Conservation (phyloP, 2,888 invertebrate genomes). For the Serripes groenlandicus region DNA sequence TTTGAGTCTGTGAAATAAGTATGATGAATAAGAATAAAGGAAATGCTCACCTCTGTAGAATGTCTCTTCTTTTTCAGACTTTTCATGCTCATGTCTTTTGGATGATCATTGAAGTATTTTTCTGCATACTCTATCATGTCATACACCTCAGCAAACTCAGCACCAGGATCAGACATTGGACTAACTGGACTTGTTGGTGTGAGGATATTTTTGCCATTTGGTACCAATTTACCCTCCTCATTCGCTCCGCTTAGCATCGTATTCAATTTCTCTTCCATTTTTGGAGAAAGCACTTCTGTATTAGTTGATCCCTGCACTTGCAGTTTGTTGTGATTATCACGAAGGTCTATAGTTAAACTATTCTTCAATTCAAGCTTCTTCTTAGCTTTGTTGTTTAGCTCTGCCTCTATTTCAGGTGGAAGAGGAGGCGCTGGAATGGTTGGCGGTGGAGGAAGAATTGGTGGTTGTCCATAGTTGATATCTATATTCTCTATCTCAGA, state of each 20-base stretch:
- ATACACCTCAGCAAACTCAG: slow-evolving; percentile 87
- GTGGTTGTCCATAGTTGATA: slow-evolving; percentile 54
- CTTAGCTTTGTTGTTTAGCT: slow-evolving; percentile 48
- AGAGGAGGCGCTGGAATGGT: slow-evolving; percentile 70
- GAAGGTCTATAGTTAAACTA: slow-evolving; percentile 58
- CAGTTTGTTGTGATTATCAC: slow-evolving; percentile 61
- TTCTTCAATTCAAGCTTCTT: slow-evolving; percentile 54
- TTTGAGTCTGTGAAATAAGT: no score
- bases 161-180: slow-evolving; percentile 61
- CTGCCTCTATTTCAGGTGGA: slow-evolving; percentile 63
- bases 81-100: slow-evolving; percentile 83
- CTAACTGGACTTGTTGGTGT: slow-evolving; percentile 59
- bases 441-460: slow-evolving; percentile 69
- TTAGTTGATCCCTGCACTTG: slow-evolving; percentile 57
- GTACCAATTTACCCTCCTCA: slow-evolving; percentile 26
- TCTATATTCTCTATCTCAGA: slow-evolving; percentile 71
- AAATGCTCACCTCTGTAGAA: slow-evolving; percentile 70
- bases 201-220: slow-evolving; percentile 49
- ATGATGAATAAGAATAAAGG: no score
- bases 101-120: slow-evolving; percentile 95
- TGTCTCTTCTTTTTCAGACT: slow-evolving; percentile 80
- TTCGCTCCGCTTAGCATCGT: slow-evolving; percentile 61
- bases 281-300: slow-evolving; percentile 75
- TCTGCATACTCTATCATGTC: slow-evolving; percentile 98
- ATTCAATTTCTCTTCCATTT: slow-evolving; percentile 71